Percentiles rank a stretch among this genome's conserved stretches.
Conservation (phyloP, 2,113 vertebrate species). For the Myrmecobius fasciatus region DNA sequence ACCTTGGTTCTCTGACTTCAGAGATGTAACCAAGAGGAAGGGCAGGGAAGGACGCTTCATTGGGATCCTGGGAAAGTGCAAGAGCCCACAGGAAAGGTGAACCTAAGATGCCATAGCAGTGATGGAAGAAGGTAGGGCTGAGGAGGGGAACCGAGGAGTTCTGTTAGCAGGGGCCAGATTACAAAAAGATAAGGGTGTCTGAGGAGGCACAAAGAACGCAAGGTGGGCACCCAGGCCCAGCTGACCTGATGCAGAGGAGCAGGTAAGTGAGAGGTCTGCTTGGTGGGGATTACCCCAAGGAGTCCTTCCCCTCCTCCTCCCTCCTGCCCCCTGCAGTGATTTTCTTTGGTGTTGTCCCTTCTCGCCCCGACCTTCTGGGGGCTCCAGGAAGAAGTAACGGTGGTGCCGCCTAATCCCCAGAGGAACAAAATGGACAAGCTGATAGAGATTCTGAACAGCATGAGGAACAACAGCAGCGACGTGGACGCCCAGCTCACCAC, state of each 20-base stretch:
- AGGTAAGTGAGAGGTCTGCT: background rate
- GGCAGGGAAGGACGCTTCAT: background rate
- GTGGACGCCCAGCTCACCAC: slow-evolving; percentile 94
- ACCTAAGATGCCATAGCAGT: background rate
- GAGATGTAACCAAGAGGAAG: background rate
- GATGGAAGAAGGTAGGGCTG: background rate
- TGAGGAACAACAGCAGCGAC: slow-evolving; percentile 95
- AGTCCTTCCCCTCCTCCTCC: too few species aligned
- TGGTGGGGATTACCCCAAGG: background rate
- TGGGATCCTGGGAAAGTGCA: background rate
- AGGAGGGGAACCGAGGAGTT: background rate
- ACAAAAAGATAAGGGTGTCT: background rate
- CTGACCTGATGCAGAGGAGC: background rate
- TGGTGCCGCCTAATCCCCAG: slow-evolving; percentile 85
- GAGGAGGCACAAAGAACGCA: background rate
- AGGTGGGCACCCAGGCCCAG: background rate
- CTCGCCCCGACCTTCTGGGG: slow-evolving; percentile 46
- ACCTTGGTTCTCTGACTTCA: background rate
- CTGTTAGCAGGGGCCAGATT: background rate
- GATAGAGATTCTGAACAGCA: slow-evolving; percentile 96
- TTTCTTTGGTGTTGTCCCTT: slow-evolving; percentile 69
- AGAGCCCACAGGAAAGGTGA: background rate
- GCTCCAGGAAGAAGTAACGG: slow-evolving; percentile 90
- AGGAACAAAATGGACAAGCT: slow-evolving; percentile 95
- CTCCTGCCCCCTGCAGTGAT: slow-evolving; percentile 11